A percentile compares a stretch with the other conserved stretches of the same genome.
phyloP scores from a whole-genome alignment of 1,140 invertebrate genomes.

The Theocolax elegans region DNA sequence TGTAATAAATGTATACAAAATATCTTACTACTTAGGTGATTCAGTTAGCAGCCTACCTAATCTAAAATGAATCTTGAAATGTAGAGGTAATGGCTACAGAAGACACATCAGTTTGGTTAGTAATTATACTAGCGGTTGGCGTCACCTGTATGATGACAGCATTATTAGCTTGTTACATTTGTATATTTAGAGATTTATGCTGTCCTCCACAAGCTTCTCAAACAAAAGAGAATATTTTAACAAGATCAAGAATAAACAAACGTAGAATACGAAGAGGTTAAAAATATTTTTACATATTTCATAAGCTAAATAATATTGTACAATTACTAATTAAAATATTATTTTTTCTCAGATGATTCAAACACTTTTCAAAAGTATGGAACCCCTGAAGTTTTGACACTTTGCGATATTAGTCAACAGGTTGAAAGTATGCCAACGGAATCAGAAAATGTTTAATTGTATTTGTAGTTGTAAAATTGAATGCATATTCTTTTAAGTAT shows the following conservation, averaged over 20 bases:
- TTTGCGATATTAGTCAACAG: slow-evolving; percentile 55
- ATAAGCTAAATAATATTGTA: background rate
- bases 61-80: too few species aligned
- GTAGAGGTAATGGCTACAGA: too few species aligned
- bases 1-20: too few species aligned
- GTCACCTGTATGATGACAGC: slow-evolving; percentile 53
- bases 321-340: too few species aligned
- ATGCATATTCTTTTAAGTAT: too few species aligned
- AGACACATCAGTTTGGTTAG: too few species aligned
- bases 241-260: background rate
- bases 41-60: too few species aligned
- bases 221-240: background rate
- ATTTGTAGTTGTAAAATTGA: too few species aligned
- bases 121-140: too few species aligned
- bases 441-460: slow-evolving; percentile 55
- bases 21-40: too few species aligned
- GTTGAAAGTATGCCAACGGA: slow-evolving; percentile 58
- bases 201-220: slow-evolving; percentile 44
- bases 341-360: background rate
- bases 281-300: slow-evolving; percentile 2
- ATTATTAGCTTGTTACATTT: slow-evolving; percentile 53
- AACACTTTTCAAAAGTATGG: background rate
- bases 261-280: background rate
- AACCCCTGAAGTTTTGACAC: slow-evolving; percentile 46
- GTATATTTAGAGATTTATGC: slow-evolving; percentile 55